Base-by-base conservation (phyloP, 2,888 invertebrate genomes). In the Erebia epiphron region DNA sequence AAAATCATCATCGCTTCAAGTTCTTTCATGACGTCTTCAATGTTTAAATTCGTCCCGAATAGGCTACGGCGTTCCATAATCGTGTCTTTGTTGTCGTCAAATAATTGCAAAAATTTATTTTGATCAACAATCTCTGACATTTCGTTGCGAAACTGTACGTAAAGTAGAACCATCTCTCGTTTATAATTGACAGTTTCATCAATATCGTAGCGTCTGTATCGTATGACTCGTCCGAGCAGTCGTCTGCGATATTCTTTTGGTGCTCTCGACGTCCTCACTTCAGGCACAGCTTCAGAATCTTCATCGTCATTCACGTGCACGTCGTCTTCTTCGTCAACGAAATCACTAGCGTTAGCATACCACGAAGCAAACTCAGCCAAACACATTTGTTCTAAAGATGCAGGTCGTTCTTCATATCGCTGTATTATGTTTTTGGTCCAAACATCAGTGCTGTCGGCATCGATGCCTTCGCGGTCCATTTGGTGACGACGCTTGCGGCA, bases 351-450 rank as follows among this genome's bases (percentile, higher is more conserved):
- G 41, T 80, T 74, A 79, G 79, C 78, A 75, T 82, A 82, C 75
- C 76, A 81, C 76, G 82, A 76, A 1, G 79, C 82, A 79, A 88
- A 89, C 77, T 83, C 79, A 3, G 86, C 87, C 57, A 89, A 76
- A 63, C 82, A 80, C 61, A 85, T 73, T 67, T 81, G 61, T 68
- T 79, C 67, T 9, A 89, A 75, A 67, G 82, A 79, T 72, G 78
- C 77, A 65, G 86, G 88, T 73, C 88, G 72, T 76, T 84, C 79
- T 76, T 89, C 80, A 74, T 89, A 89, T 67, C 84, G 85, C 66
- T 86, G 84, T 62, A 87, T 82, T 77, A 83, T 85, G 78, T 87
- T 84, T 70, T 86, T 83, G 71, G 82, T 87, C 86, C 88, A 89
- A 46, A 89, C 76, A 69, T 91, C 79, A 11, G 80, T 82, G 64